phyloP scores from a whole-genome alignment of 2,797 vertebrate genomes.

The Glyptemys insculpta region DNA sequence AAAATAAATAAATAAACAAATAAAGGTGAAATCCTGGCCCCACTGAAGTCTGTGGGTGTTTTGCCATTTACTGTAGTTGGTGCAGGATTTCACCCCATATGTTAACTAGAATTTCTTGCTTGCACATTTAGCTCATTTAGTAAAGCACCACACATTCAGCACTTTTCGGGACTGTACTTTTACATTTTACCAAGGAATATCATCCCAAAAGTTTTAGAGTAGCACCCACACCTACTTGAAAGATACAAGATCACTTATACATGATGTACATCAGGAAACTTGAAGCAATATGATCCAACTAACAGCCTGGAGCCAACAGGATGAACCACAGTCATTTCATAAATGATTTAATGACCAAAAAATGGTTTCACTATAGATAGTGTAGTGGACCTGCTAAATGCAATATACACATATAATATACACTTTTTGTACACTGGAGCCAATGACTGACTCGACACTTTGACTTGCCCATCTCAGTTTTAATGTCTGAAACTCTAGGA shows the following conservation, averaged over 20 bases:
- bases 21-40: neutral
- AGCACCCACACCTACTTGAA: neutral
- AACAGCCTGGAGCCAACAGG: neutral
- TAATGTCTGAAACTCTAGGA: neutral
- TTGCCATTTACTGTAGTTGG: accelerated
- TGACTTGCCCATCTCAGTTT: accelerated
- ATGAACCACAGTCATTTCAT: neutral
- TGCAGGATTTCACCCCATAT: neutral
- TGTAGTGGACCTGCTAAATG: neutral
- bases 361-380: neutral
- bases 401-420: accelerated
- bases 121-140: too few relatives aligned
- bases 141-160: neutral
- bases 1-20: too few relatives aligned
- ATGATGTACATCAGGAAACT: neutral
- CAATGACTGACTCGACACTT: neutral
- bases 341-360: accelerated
- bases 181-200: neutral
- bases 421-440: accelerated
- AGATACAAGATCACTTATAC: neutral
- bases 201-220: neutral
- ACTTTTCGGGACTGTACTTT: accelerated
- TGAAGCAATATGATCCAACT: neutral
- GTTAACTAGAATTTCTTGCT: neutral
- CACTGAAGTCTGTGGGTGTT: neutral